Conservation (phyloP, 2,797 vertebrate genomes). For the Odontamblyopus rebecca region DNA sequence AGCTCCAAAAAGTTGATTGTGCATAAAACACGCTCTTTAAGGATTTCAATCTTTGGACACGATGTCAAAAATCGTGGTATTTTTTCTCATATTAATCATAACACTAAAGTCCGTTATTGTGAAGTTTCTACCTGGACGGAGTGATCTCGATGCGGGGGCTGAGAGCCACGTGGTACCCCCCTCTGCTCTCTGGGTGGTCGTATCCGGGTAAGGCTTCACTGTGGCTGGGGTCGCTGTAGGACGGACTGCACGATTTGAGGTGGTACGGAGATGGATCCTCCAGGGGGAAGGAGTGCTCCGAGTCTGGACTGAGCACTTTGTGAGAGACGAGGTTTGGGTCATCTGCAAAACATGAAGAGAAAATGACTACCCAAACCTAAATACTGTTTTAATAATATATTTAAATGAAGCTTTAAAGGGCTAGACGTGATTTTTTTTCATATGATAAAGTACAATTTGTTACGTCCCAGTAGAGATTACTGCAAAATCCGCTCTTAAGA, state of each 20-base stretch:
- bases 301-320: slow-evolving; percentile 85
- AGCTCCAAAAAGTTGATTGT: too few relatives aligned
- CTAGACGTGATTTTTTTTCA: too few relatives aligned
- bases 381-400: neutral
- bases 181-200: slow-evolving; percentile 85
- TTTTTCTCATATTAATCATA: too few relatives aligned
- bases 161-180: slow-evolving; percentile 79
- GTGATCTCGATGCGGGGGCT: slow-evolving; percentile 99
- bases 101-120: too few relatives aligned
- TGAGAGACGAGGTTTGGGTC: slow-evolving; percentile 85
- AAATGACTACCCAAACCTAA: neutral
- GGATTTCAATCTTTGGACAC: too few relatives aligned
- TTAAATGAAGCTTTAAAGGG: too few relatives aligned
- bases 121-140: slow-evolving; percentile 74
- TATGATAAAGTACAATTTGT: too few relatives aligned
- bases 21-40: too few relatives aligned
- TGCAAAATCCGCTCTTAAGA: too few relatives aligned
- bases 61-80: too few relatives aligned
- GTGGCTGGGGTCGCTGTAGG: slow-evolving; percentile 74
- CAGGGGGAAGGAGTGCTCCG: slow-evolving; percentile 85
- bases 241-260: slow-evolving; percentile 85
- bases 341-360: slow-evolving; percentile 76
- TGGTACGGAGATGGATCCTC: slow-evolving; percentile 84
- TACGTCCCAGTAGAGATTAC: too few relatives aligned
- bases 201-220: slow-evolving; percentile 83